Conservation (phyloP, 2,888 invertebrate genomes). For the Poecilobothrus nobilitatus region DNA sequence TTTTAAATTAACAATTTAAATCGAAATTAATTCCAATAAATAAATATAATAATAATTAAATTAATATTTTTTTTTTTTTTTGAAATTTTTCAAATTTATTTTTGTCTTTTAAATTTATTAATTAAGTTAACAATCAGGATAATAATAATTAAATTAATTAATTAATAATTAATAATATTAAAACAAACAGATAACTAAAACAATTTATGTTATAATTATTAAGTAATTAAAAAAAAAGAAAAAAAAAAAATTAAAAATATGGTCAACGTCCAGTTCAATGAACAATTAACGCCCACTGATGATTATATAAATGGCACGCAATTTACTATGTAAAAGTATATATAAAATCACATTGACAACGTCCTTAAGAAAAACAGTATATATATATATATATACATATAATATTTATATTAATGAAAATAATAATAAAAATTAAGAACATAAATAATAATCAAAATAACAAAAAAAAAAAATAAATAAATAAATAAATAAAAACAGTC, state of each 20-base stretch:
- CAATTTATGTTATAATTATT: neutral
- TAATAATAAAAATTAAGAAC: too few relatives aligned
- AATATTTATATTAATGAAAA: neutral
- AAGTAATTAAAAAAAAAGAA: neutral
- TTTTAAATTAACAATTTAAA: too few relatives aligned
- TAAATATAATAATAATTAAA: too few relatives aligned
- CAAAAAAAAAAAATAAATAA: too few relatives aligned
- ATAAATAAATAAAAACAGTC: neutral
- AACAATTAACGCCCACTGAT: constrained; percentile 5
- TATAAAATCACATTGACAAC: neutral
- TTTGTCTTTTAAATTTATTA: too few relatives aligned
- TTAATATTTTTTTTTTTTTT: too few relatives aligned
- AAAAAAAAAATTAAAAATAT: neutral
- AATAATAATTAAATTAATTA: neutral
- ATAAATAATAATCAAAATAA: neutral
- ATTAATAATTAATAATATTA: neutral
- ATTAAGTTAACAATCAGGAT: neutral
- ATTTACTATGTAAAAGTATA: constrained; percentile 2
- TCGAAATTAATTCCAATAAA: too few relatives aligned
- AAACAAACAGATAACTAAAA: neutral
- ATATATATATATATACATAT: neutral
- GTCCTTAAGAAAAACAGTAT: neutral
- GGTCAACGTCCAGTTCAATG: constrained; percentile 2
- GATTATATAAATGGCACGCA: neutral
- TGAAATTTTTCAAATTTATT: too few relatives aligned